Base-by-base conservation (phyloP, 2,113 vertebrate species). In the Eira barbara region DNA sequence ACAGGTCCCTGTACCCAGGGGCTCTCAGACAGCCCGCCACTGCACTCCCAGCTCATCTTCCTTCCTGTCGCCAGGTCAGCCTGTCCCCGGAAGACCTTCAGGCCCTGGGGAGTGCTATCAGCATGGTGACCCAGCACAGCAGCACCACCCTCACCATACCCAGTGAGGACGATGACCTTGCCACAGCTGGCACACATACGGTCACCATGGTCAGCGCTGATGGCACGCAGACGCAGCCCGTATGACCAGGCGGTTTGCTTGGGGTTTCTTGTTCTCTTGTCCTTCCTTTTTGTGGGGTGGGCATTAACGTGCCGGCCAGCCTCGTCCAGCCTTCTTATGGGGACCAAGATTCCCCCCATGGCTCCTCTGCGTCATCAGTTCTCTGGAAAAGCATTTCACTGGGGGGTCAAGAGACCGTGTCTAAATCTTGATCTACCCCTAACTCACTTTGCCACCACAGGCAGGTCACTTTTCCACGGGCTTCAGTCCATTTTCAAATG, bases 71-170 rank as follows among this genome's bases (percentile, higher is more conserved):
- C 57, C 97, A 99, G 99, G 98, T 99, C 94, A 98, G 95, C 89
- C 97, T 99, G 71, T 99, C 98, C 0, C 98, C 98, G 1, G 98
- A 99, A 80, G 99, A 99, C 81, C 98, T 99, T 93, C 99, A 98
- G 98, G 99, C 98, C 39, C 98, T 99, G 91, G 98, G 99, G 94
- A 98, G 98, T 67, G 98, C 98, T 4, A 97, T 99, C 86, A 96
- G 99, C 9, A 91, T 99, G 99, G 99, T 99, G 90, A 98, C 99
- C 0, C 98, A 98, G 92, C 98, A 97, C 0, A 92, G 98, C 57
- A 9, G 98, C 61, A 98, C 98, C 34, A 97, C 98, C 88, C 98
- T 99, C 0, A 3, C 98, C 0, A 36, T 98, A 79, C 99, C 14
- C 0, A 90, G 97, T 49, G 98, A 98, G 9, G 98, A 97, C 0